Evolutionary conservation across 1,140 invertebrate genomes (phyloP), one percentile per base, ranked within the genome.

Genomic region (Tribolium madens): DNA sequence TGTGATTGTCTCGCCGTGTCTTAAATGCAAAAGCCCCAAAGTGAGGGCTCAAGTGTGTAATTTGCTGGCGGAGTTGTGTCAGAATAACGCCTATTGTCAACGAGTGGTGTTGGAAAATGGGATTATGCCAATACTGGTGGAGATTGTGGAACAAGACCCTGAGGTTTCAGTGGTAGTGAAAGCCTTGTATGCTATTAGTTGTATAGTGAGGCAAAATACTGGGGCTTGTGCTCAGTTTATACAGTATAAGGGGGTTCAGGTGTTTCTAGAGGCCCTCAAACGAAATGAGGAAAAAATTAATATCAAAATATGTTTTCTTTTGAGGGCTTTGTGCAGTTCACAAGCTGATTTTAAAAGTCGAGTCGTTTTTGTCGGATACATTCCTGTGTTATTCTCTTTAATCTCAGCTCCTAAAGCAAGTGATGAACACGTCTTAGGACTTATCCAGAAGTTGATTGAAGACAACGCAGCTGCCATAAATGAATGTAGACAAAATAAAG

Each of bases 31-130:
- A 2, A 89, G 92, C 77, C 83, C 87, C 1, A 87, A 88, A 7
- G 87, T 95, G 0, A 87, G 93, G 21, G 88, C 88, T 80, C 86
- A 86, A 69, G 89, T 90, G 14, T 91, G 91, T n/a, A 88, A 91
- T 77, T 83, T 95, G 9, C 86, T 96, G 12, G 93, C 91, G 0
- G 91, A 91, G 79, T 80, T 95, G 13, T 91, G 91, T 52, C 94
- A 96, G 86, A 95, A 95, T 86, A 95, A 95, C 86, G 90, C 91
- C 0, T 92, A 89, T 81, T 94, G 92, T 83, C 94, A 96, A 84
- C 83, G 88, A 33, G 88, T 85, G 33, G 88, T 91, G 12, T 76
- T 94, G 1, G 89, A 93, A 80, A 87, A 87, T 31, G 89, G 90
- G 12, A 86, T 93, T 42, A 84, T 95, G 21, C 89, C 90, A 4